Percentiles rank a stretch among this genome's conserved stretches.
These are phyloP conservation scores for Lasiurus borealis DNA, from an alignment of 2,113 vertebrate species.

Conservation along the genomic window DNA sequence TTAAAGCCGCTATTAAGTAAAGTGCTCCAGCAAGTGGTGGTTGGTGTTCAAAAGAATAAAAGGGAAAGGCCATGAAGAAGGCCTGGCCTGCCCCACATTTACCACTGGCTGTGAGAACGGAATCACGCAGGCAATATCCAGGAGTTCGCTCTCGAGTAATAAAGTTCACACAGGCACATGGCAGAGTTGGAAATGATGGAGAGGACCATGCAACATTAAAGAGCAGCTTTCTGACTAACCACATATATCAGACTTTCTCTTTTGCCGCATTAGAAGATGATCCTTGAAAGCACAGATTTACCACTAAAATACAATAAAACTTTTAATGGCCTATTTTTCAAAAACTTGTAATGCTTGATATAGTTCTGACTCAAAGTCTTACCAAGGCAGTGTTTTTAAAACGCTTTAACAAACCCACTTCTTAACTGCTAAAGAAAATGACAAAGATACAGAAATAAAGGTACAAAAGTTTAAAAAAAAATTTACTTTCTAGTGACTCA, in stretches of 20 bases:
- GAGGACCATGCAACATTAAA: not conserved
- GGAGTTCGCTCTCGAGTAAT: not conserved
- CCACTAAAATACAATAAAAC: not conserved
- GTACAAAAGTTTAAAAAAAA: not conserved
- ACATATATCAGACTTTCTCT: not conserved
- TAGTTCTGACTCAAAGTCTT: not conserved
- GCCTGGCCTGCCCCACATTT: not conserved
- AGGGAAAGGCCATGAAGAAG: not conserved
- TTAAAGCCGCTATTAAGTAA: not conserved
- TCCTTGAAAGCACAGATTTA: not conserved
- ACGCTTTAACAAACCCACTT: not conserved
- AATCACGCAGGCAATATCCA: not conserved
- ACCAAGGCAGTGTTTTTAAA: not conserved
- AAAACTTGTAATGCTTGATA: not conserved
- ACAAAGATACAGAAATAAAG: not conserved
- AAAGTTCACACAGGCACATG: not conserved
- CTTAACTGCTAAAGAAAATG: not conserved
- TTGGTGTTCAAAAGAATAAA: not conserved
- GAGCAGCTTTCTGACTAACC: not conserved
- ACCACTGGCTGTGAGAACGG: too few relatives aligned
- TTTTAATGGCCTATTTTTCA: not conserved
- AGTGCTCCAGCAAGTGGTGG: not conserved
- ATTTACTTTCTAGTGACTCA: not conserved
- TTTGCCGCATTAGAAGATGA: not conserved
- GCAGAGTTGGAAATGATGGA: not conserved